Evolutionary conservation across 2,888 invertebrate species (phyloP).

Genomic region (Margaritifera margaritifera): DNA sequence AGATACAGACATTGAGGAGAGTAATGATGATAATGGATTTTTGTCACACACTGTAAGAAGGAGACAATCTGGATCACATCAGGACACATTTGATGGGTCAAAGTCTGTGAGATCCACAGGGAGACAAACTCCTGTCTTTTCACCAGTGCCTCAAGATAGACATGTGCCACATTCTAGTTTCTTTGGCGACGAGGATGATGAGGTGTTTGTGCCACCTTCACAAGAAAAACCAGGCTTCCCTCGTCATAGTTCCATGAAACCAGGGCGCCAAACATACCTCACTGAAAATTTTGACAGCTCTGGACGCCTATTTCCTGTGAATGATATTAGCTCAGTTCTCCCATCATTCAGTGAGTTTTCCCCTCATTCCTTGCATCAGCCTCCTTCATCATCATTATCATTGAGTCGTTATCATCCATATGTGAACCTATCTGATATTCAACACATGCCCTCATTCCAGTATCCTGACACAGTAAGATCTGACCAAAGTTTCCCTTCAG

Average conservation of each 20-base stretch:
- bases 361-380: too few species aligned
- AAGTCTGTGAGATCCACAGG: background rate
- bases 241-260: constrained; percentile 66
- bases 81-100: constrained; percentile 2
- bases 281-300: constrained; percentile 41
- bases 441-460: background rate
- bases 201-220: constrained; percentile 52
- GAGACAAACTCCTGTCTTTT: background rate
- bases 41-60: too few species aligned
- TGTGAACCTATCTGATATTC: too few species aligned
- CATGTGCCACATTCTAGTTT: constrained; percentile 33
- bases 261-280: constrained; percentile 54
- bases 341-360: constrained; percentile 42
- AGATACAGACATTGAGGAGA: too few species aligned
- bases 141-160: constrained; percentile 24
- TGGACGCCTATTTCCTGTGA: constrained; percentile 41
- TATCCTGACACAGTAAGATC: background rate
- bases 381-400: too few species aligned
- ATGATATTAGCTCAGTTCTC: constrained; percentile 64
- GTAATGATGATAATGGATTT: constrained; percentile 27
- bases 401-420: too few species aligned
- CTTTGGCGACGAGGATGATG: constrained; percentile 31
- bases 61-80: background rate
- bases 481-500: background rate
- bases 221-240: constrained; percentile 49